Evolutionary conservation across 2,888 invertebrate genomes (phyloP), one percentile per base, ranked within the genome.

Genomic region (Dicyrtomina minuta): DNA sequence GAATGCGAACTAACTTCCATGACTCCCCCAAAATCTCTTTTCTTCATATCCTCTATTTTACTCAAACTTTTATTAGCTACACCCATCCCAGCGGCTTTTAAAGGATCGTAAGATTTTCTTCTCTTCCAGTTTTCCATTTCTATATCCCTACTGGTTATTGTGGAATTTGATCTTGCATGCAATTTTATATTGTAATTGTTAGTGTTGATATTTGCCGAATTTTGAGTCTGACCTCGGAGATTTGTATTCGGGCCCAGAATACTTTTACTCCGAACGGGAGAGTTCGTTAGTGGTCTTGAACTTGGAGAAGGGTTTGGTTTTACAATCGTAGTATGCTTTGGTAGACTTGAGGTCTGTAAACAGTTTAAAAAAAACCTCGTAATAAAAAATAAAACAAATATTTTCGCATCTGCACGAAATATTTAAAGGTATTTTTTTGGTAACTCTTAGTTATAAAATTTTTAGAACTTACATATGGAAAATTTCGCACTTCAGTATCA

Each of bases 71-170:
- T 70, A 20, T 58, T 67, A 15, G 72, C 72, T 79, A 87, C 88
- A 26, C 91, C 94, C 81, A 94, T 93, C 22, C 92, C 92, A 0
- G 95, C 96, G 0, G 96, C 93, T 81, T 90, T 92, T 87, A 93
- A 89, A 33, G 96, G 96, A 84, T 97, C 95, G 83, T 97, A 97
- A 78, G 92, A 93, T 79, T 96, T 96, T 73, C 97, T 85, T 70
- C 96, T 87, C 81, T 95, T 93, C 96, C 96, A 97, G 84, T 96
- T 96, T 82, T 93, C 93, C 84, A 93, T 88, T 80, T 93, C 91
- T 10, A 89, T 88, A 82, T 94, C 93, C 81, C 90, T 88, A 55
- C 88, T 85, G 0, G 89, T 89, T 4, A 90, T 82, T 0, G 89
- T 89, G 33, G 90, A 90, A 80, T 87, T 87, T n/a, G 58, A 62